Conservation (phyloP, 2,113 vertebrate species). For the Zosterops borbonicus region DNA sequence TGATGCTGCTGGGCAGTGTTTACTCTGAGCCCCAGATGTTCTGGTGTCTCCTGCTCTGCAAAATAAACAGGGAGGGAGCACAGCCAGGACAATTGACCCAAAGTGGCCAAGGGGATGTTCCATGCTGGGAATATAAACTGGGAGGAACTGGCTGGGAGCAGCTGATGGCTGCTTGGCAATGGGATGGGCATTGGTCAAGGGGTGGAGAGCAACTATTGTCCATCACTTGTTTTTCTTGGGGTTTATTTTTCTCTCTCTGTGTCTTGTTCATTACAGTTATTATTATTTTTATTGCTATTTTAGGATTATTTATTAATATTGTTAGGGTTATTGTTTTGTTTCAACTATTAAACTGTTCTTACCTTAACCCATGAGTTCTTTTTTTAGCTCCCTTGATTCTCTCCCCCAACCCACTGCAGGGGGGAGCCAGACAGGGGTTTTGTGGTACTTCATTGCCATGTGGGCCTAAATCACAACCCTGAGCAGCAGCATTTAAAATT, state of each 20-base stretch:
- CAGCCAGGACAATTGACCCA: neutral
- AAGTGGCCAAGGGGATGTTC: neutral
- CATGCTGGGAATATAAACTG: neutral
- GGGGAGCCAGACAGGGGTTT: neutral
- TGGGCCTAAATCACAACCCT: neutral
- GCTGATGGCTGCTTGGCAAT: neutral
- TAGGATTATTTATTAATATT: neutral
- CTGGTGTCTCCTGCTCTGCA: accelerated
- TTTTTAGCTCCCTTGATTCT: neutral
- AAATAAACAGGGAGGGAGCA: neutral
- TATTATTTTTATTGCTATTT: neutral
- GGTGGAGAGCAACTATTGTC: neutral
- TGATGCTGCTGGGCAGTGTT: neutral
- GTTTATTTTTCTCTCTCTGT: neutral
- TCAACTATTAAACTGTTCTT: neutral
- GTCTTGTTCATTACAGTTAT: neutral
- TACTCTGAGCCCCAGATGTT: neutral
- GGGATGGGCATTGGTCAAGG: neutral
- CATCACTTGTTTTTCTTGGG: neutral
- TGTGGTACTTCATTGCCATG: neutral
- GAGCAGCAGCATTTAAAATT: slow-evolving; percentile 23
- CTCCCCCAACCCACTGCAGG: neutral
- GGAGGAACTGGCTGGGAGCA: neutral
- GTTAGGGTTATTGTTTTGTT: neutral
- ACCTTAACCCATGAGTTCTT: neutral